Evolutionary conservation across 1,140 invertebrate genomes (phyloP).

Genomic region (Aphelenchoides fujianensis): DNA sequence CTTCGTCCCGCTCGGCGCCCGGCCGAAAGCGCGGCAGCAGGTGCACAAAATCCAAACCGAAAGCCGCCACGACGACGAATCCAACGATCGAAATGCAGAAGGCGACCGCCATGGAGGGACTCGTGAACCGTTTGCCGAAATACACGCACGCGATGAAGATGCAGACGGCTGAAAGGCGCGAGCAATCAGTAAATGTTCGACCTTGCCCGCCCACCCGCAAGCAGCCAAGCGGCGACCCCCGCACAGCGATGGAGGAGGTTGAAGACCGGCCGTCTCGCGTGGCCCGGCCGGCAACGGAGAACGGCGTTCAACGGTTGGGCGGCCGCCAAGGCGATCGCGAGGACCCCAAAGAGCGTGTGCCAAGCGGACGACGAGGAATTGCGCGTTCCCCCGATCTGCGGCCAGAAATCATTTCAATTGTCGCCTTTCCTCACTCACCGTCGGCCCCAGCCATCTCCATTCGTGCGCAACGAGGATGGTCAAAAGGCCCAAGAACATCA

Average conservation of each 20-base stretch:
- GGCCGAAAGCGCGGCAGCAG: not conserved
- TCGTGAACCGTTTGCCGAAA: conserved; percentile 4
- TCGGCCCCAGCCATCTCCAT: conserved; percentile 2
- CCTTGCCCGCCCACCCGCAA: not conserved
- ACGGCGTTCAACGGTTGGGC: not conserved
- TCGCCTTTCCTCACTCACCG: too few relatives aligned
- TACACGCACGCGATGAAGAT: not conserved
- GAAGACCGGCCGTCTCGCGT: not conserved
- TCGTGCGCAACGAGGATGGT: conserved; percentile 4
- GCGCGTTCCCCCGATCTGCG: not conserved
- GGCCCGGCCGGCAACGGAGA: not conserved
- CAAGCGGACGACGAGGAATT: not conserved
- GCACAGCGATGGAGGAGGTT: not conserved
- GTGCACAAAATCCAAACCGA: not conserved
- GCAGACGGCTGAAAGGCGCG: not conserved
- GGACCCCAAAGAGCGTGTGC: not conserved
- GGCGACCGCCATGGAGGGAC: not conserved
- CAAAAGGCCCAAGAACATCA: conserved; percentile 11
- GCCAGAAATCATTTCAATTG: not conserved
- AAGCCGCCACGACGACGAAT: not conserved
- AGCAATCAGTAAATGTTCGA: too few relatives aligned
- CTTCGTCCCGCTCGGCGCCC: not conserved
- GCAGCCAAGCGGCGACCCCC: not conserved
- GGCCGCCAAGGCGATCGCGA: not conserved
- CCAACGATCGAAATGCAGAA: not conserved